Conservation (phyloP, 2,113 vertebrate species). For the Brienomyrus brachyistius region DNA sequence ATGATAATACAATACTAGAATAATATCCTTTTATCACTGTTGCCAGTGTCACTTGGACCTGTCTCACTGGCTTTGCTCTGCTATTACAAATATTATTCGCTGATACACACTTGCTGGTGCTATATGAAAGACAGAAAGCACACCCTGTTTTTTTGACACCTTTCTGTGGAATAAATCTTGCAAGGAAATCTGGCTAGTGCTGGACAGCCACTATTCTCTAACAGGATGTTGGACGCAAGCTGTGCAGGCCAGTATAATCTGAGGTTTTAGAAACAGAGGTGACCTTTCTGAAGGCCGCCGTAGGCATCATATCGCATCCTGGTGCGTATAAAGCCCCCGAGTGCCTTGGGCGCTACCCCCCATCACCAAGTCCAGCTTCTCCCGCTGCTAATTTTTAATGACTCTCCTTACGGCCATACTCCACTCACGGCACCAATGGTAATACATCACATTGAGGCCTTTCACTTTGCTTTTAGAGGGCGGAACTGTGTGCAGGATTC, state of each 20-base stretch:
- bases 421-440: not conserved
- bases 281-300: not conserved
- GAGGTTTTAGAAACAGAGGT: not conserved
- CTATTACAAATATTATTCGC: not conserved
- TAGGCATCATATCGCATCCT: not conserved
- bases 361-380: not conserved
- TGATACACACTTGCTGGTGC: not conserved
- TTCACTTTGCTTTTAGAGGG: not conserved
- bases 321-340: not conserved
- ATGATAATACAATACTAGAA: constrained; percentile 22
- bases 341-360: not conserved
- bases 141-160: not conserved
- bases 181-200: not conserved
- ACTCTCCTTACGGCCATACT: not conserved
- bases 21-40: constrained; percentile 24
- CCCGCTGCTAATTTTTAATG: not conserved
- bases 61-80: not conserved
- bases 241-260: not conserved
- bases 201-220: not conserved
- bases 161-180: not conserved
- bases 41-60: constrained; percentile 29
- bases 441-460: not conserved
- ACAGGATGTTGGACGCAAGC: not conserved
- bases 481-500: not conserved
- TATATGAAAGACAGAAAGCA: not conserved